Evolutionary conservation across 1,140 invertebrate species (phyloP).

Genomic region (Drosophila baimaii): DNA sequence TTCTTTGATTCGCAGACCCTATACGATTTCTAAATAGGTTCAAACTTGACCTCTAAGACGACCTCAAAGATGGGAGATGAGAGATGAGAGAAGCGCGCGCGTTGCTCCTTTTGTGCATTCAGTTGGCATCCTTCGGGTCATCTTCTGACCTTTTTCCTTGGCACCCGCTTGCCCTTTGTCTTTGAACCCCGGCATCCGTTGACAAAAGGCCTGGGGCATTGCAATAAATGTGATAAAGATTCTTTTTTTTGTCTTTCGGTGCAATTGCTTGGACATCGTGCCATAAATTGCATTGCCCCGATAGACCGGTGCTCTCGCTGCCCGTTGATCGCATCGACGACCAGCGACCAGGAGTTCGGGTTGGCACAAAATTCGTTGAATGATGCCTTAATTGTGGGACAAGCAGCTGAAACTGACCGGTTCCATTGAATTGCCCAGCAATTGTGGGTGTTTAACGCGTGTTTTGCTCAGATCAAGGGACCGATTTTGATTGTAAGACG

Average conservation of each 20-base stretch:
- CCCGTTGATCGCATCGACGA: constrained; percentile 42
- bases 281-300: constrained; percentile 65
- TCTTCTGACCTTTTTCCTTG: constrained; percentile 74
- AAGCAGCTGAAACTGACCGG: constrained; percentile 62
- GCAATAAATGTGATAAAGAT: constrained; percentile 82
- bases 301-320: constrained; percentile 46
- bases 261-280: constrained; percentile 63
- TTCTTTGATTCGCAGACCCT: constrained; percentile 7
- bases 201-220: constrained; percentile 68
- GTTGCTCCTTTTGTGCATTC: constrained; percentile 68
- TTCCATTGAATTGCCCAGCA: constrained; percentile 58
- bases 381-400: constrained; percentile 77
- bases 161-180: constrained; percentile 66
- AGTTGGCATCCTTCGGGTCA: constrained; percentile 36
- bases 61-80: constrained; percentile 57
- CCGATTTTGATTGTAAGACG: constrained; percentile 17
- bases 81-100: constrained; percentile 44
- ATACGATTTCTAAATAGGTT: constrained; percentile 42
- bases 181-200: constrained; percentile 35
- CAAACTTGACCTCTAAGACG: constrained; percentile 77
- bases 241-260: constrained; percentile 65
- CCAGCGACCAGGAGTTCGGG: constrained; percentile 21
- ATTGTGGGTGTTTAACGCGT: constrained; percentile 71
- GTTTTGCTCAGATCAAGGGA: constrained; percentile 32
- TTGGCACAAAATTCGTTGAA: constrained; percentile 61